These are phyloP conservation scores for Pandion haliaetus DNA, from an alignment of 2,113 vertebrate species.

Conservation along the genomic window DNA sequence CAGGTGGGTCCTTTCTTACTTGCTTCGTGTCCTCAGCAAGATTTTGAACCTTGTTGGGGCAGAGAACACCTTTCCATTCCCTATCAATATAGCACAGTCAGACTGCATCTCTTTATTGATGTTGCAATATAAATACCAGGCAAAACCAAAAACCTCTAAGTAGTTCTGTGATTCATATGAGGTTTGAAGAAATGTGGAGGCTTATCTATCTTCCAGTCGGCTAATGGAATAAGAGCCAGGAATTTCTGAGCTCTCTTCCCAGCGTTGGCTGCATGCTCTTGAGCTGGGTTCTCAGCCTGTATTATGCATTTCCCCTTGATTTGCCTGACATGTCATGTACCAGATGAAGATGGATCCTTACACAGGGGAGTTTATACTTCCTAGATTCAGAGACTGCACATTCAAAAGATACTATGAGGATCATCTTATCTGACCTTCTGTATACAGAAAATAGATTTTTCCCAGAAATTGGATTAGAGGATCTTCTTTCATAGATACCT, in stretches of 20 bases:
- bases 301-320: background rate
- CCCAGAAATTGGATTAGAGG: conserved; percentile 9
- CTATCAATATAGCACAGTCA: background rate
- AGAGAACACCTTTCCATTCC: background rate
- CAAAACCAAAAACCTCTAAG: background rate
- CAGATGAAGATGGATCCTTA: background rate
- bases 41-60: background rate
- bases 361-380: background rate
- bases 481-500: conserved; percentile 1
- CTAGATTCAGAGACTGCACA: background rate
- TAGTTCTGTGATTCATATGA: background rate
- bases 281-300: background rate
- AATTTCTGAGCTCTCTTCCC: conserved; percentile 32
- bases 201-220: conserved; percentile 13
- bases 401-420: background rate
- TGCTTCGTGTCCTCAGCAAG: background rate
- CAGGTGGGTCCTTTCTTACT: background rate
- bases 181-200: background rate
- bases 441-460: conserved; percentile 9
- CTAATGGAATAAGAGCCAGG: conserved; percentile 19
- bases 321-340: background rate
- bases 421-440: conserved; percentile 14
- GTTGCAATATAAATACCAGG: background rate
- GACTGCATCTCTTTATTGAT: background rate
- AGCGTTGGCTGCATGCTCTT: background rate